Evolutionary conservation across 1,140 invertebrate genomes (phyloP), one percentile per base, ranked within the genome.

Genomic region (Macrotrachela quadricornifera): DNA sequence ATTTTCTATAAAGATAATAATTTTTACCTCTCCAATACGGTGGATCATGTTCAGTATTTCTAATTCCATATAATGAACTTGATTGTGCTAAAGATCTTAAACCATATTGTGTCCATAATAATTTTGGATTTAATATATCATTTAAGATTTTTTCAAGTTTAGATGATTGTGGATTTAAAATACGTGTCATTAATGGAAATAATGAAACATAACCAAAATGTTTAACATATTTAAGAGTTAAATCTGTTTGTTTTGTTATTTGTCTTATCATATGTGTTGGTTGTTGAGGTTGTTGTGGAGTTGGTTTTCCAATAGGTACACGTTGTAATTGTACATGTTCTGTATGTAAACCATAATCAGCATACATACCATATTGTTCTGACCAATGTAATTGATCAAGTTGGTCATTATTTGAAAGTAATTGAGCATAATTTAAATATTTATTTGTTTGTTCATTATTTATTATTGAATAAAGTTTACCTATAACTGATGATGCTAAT

Each of bases 21-120:
- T 30, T 30, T 8, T 30, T 30, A 30, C 21, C 92, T 46, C 94
- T 74, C 92, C 94, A 99, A 69, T 99, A 99, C 46, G 94, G 92
- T 14, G 85, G 83, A 74, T 97, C 92, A 64, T 95, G 83, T 63
- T 96, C 86, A 0, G 91, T 97, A 66, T 99, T 99, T n/a, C 78
- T 71, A 63, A 82, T 80, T 74, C 82, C 82, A 64, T 96, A 97
- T 10, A 94, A 66, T 0, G 85, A 82, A 0, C 87, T 81, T 13
- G 71, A 78, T 62, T 81, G 84, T 0, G 88, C 79, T 2, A 99
- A 70, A 0, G 91, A 97, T 57, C 86, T 74, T 11, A 99, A 67
- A 6, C 94, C 94, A 68, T 77, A 95, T 6, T 80, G 74, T 0
- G 87, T 91, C 90, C 91, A 97, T 0, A 97, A 61, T 10, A 82